These are phyloP conservation scores for Oscheius sp. DNA, from an alignment of 2,888 invertebrate genomes.

Conservation along the genomic window DNA sequence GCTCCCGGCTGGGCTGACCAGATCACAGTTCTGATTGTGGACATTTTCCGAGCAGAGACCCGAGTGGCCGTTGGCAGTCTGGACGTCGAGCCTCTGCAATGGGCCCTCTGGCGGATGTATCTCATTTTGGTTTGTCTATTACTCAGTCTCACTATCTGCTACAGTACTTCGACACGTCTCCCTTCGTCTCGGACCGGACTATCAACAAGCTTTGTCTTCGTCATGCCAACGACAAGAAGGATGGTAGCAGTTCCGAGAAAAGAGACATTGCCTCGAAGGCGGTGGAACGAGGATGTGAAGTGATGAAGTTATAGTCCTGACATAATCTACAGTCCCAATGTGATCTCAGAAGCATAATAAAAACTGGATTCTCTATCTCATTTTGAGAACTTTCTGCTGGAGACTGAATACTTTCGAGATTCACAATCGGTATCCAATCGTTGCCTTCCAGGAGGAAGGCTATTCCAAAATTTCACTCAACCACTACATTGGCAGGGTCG, in stretches of 20 bases:
- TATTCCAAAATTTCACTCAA: too few species aligned
- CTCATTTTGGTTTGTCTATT: slow-evolving; percentile 3
- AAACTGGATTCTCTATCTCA: neutral
- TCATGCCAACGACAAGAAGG: neutral
- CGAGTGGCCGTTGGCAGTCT: slow-evolving; percentile 36
- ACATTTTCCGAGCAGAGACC: slow-evolving; percentile 48
- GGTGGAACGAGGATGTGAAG: slow-evolving; percentile 19
- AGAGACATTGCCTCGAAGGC: slow-evolving; percentile 9
- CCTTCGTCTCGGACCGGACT: slow-evolving; percentile 22
- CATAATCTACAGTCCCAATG: neutral
- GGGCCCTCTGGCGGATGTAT: slow-evolving; percentile 33
- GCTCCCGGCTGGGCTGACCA: slow-evolving; percentile 45
- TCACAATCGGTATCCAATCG: too few species aligned
- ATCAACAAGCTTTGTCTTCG: slow-evolving; percentile 5
- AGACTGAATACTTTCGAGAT: too few species aligned
- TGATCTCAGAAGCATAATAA: slow-evolving; percentile 11
- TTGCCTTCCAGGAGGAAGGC: too few species aligned
- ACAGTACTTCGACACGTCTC: slow-evolving; percentile 27
- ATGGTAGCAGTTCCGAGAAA: neutral
- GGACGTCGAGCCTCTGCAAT: slow-evolving; percentile 26
- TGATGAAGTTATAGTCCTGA: neutral
- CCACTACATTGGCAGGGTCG: too few species aligned
- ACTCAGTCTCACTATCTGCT: neutral
- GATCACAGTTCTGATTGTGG: slow-evolving; percentile 46
- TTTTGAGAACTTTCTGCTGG: too few species aligned